Evolutionary conservation across 2,113 vertebrate species (phyloP).

Genomic region (Gallinago undulata): DNA sequence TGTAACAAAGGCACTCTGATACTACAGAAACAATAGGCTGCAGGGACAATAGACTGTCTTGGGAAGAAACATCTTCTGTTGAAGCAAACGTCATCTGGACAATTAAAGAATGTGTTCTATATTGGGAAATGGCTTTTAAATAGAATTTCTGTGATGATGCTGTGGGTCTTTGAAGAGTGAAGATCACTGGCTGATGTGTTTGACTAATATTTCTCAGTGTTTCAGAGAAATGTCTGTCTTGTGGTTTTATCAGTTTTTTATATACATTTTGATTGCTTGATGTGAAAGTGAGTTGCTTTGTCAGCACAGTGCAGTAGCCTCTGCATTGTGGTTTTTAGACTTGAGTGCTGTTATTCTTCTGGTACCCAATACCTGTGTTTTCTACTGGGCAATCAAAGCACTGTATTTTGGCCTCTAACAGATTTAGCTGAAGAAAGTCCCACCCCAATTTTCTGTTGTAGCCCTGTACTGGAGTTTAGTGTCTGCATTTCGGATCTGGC

Average conservation of each 20-base stretch:
- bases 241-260: neutral
- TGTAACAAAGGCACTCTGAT: neutral
- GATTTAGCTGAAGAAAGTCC: neutral
- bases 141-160: neutral
- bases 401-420: neutral
- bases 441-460: neutral
- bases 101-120: slow-evolving; percentile 8
- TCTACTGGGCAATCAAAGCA: neutral
- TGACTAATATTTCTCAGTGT: neutral
- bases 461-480: neutral
- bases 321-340: neutral
- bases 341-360: neutral
- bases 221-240: neutral
- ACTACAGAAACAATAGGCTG: neutral
- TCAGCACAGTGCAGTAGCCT: neutral
- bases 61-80: slow-evolving; percentile 16
- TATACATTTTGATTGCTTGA: neutral
- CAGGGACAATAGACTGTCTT: neutral
- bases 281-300: neutral
- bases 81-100: neutral
- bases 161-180: slow-evolving; percentile 18
- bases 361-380: neutral
- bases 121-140: slow-evolving; percentile 5
- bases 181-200: neutral
- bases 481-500: neutral